A percentile compares a stretch with the other conserved stretches of the same genome.
phyloP scores from a whole-genome alignment of 2,113 vertebrate species.

The Anguilla rostrata region DNA sequence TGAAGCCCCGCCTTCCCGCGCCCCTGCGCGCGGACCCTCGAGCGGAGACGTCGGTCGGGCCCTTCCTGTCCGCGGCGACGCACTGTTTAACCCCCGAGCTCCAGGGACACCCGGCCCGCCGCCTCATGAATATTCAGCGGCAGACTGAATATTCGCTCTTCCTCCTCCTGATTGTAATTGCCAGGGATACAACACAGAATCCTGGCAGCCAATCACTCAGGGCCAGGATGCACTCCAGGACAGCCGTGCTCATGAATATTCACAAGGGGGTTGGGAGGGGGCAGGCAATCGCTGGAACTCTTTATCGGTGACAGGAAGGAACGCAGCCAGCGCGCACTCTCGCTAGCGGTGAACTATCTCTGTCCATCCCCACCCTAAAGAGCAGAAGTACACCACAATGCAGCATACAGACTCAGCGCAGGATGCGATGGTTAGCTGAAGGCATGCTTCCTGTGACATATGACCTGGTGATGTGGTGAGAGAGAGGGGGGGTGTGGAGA shows the following conservation, averaged over 20 bases:
- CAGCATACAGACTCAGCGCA: constrained; percentile 14
- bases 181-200: background rate
- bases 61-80: background rate
- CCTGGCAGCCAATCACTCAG: background rate
- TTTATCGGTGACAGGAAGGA: background rate
- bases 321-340: background rate
- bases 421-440: constrained; percentile 10
- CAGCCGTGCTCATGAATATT: background rate
- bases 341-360: background rate
- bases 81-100: background rate
- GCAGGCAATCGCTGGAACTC: background rate
- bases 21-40: background rate
- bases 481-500: constrained; percentile 1
- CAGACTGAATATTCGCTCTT: background rate
- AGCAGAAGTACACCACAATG: no score
- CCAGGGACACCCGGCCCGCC: background rate
- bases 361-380: constrained; percentile 1
- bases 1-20: background rate
- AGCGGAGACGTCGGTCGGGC: background rate
- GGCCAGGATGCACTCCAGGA: background rate
- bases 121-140: background rate
- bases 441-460: constrained; percentile 13
- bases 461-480: background rate
- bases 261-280: background rate
- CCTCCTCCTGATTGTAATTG: background rate